Evolutionary conservation across 2,113 vertebrate species (phyloP).

Genomic region (Bos javanicus): DNA sequence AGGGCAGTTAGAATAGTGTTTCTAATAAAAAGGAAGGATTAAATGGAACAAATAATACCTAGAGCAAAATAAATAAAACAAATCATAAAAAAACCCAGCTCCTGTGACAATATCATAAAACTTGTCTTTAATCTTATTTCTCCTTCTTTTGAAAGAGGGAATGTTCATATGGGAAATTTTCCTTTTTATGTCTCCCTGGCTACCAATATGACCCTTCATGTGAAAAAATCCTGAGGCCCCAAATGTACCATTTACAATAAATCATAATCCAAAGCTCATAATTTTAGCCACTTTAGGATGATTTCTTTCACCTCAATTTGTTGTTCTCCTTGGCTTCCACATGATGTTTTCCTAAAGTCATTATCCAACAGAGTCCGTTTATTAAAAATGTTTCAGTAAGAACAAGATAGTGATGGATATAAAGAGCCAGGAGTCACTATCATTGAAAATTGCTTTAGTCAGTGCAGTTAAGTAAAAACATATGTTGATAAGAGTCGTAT

Average conservation of each 20-base stretch:
- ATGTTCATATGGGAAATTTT: neutral
- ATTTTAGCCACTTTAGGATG: constrained; percentile 47
- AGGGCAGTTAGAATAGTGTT: neutral
- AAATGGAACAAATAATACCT: constrained; percentile 26
- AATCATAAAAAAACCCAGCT: constrained; percentile 10
- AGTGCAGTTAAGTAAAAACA: constrained; percentile 74
- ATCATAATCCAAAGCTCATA: constrained; percentile 43
- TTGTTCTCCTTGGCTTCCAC: constrained; percentile 66
- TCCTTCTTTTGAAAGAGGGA: neutral
- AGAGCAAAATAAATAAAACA: constrained; percentile 47
- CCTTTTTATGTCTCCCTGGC: constrained; percentile 53
- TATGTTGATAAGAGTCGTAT: constrained; percentile 62
- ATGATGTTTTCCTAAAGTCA: constrained; percentile 62
- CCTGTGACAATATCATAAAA: constrained; percentile 23
- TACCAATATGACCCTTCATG: constrained; percentile 54
- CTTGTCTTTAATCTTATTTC: constrained; percentile 36
- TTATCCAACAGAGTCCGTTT: constrained; percentile 20
- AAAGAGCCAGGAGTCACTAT: constrained; percentile 45
- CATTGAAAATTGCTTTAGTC: constrained; percentile 70
- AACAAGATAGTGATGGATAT: constrained; percentile 61
- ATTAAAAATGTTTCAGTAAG: constrained; percentile 57
- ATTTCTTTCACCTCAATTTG: constrained; percentile 58
- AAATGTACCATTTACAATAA: constrained; percentile 60
- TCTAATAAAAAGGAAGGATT: constrained; percentile 40
- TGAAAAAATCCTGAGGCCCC: constrained; percentile 48